Evolutionary conservation across 64 coral and sea anemone species (phyloP), one percentile per base, ranked within the genome.

Genomic region (Platygyra sinensis): DNA sequence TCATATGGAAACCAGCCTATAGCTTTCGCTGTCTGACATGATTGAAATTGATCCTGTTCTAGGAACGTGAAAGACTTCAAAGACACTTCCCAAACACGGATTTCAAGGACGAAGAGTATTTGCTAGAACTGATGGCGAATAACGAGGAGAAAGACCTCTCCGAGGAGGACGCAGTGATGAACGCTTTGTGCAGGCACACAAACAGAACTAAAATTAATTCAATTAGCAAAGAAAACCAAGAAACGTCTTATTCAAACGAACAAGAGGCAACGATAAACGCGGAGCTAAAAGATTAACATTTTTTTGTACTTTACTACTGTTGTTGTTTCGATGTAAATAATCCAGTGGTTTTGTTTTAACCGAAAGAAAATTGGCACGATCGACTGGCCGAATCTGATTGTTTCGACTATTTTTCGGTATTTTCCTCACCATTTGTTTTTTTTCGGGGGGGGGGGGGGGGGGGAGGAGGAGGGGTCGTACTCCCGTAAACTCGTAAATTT

Each of bases 31-130:
- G 22, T 25, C n/a, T 69, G 65, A n/a, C 10, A 5, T 69, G 22
- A 24, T 10, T 69, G 7, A 80, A 20, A 22, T 64, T 8, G 7
- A 39, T 32, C 17, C 24, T 25, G 31, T 29, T 12, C 51, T 24
- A 85, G 81, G 81, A 85, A 85, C 81, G 81, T 7, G 61, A 63
- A 71, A 87, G 82, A 87, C 25, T 92, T 8, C 49, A 80, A 33
- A 79, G 30, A 42, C 30, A 76, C 10, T 92, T 87, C 50, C 90
- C 90, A 2, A 49, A 92, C 32, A 25, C 76, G 17, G 76, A 87
- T 51, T 87, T 87, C 39, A 72, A 31, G 10, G 90, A 86, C 30
- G 90, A 86, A 54, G 83, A 87, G 33, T 92, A 87, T 72, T 62
- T 92, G 5, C 77, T 71, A 60, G 75, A 72, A 25, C 38, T 92